These are phyloP conservation scores for Hippopotamyrus pictus DNA, from an alignment of 2,797 vertebrate genomes.

Conservation along the genomic window DNA sequence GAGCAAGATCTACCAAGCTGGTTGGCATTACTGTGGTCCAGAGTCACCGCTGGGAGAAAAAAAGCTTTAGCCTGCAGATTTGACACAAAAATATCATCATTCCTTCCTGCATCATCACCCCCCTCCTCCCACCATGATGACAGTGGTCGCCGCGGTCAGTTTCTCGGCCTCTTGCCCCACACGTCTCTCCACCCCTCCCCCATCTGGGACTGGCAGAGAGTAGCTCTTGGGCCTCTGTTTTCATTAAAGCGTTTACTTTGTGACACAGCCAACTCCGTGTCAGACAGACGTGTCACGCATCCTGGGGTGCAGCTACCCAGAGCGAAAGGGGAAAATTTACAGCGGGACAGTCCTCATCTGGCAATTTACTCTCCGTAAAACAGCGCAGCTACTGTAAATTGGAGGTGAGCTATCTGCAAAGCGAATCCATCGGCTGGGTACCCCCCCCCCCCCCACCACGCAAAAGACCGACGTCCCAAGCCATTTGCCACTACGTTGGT, in stretches of 20 bases:
- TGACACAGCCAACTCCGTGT: neutral
- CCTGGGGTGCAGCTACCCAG: neutral
- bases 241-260: slow-evolving; percentile 15
- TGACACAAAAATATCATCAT: neutral
- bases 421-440: neutral
- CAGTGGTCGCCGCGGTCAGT: neutral
- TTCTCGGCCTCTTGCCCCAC: neutral
- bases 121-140: neutral
- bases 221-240: neutral
- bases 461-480: neutral
- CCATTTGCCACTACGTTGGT: neutral
- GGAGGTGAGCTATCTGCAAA: neutral
- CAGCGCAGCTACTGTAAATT: neutral
- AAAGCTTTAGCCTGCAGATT: slow-evolving; percentile 36
- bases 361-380: neutral
- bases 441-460: neutral
- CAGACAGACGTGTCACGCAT: neutral
- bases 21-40: slow-evolving; percentile 45
- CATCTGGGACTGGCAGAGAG: neutral
- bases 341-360: neutral
- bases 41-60: slow-evolving; percentile 44
- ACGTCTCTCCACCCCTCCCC: neutral
- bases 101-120: neutral
- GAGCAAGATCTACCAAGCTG: slow-evolving; percentile 49
- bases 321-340: neutral